Evolutionary conservation across 2,888 invertebrate genomes (phyloP).

Genomic region (Tortrix viridana): DNA sequence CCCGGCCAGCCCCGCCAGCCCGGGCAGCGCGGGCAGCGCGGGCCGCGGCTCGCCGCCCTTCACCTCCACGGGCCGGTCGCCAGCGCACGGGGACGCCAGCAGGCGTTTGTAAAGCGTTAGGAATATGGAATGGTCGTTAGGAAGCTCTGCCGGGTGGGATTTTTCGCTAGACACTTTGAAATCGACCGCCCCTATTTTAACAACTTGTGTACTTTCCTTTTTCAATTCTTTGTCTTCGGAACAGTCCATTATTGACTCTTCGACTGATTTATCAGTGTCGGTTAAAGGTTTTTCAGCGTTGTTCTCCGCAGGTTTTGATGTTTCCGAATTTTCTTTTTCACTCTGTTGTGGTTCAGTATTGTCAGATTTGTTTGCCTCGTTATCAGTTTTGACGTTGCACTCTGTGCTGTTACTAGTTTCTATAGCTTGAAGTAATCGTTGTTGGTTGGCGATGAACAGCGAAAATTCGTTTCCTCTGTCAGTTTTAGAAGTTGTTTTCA

Average conservation of each 20-base stretch:
- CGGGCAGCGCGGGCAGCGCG: constrained; percentile 42
- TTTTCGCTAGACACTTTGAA: too few species aligned
- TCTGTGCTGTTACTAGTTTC: constrained; percentile 35
- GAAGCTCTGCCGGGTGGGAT: constrained; percentile 48
- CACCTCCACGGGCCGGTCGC: constrained; percentile 47
- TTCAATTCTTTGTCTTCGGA: constrained; percentile 27
- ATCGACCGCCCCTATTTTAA: too few species aligned
- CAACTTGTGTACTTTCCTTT: constrained; percentile 1
- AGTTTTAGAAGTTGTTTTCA: constrained; percentile 17
- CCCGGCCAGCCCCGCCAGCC: constrained; percentile 42
- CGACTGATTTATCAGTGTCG: not conserved
- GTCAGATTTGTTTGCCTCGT: not conserved
- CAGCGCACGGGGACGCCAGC: constrained; percentile 45
- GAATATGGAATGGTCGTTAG: constrained; percentile 67
- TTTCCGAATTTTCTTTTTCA: not conserved
- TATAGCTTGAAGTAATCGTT: constrained; percentile 54
- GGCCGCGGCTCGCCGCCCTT: constrained; percentile 47
- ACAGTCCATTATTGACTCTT: constrained; percentile 15
- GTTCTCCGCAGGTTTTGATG: not conserved
- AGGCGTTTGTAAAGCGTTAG: constrained; percentile 67
- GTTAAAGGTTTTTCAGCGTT: constrained; percentile 3
- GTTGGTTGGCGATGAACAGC: constrained; percentile 56
- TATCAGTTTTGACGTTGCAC: not conserved
- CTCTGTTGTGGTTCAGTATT: not conserved
- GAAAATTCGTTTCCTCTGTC: constrained; percentile 49